These are phyloP conservation scores for Stomatorhinus walkeri DNA, from an alignment of 2,797 vertebrate genomes.

Conservation along the genomic window DNA sequence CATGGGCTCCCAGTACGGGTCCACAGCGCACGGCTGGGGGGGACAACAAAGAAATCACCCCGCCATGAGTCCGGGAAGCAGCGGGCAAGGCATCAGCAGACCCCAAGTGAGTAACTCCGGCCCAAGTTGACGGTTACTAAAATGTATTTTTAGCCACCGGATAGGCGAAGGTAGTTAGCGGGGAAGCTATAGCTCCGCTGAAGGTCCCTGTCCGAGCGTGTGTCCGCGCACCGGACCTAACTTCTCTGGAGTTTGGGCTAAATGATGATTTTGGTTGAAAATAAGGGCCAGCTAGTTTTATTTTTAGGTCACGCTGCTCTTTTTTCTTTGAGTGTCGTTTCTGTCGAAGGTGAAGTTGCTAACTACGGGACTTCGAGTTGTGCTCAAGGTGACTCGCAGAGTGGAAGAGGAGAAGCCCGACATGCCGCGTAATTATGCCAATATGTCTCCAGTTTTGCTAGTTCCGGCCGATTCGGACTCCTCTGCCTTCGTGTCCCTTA, in stretches of 20 bases:
- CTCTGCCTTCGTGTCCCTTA: background rate
- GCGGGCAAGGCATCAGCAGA: slow-evolving; percentile 67
- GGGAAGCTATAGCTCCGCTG: background rate
- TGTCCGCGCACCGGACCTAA: background rate
- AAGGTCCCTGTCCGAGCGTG: background rate
- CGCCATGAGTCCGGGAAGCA: slow-evolving; percentile 74
- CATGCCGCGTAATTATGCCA: background rate
- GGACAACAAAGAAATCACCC: slow-evolving; percentile 80
- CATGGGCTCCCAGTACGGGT: slow-evolving; percentile 73
- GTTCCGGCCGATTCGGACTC: background rate
- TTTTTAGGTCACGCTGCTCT: background rate
- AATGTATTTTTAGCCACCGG: background rate
- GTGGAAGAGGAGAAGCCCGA: background rate
- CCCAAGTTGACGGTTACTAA: background rate
- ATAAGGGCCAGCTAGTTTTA: background rate
- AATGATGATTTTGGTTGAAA: background rate
- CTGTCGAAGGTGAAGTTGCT: slow-evolving; percentile 9
- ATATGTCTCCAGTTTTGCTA: background rate
- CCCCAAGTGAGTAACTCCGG: slow-evolving; percentile 67
- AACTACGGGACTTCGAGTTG: background rate
- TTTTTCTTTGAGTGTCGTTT: background rate
- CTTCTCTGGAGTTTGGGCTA: background rate
- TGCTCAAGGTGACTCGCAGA: slow-evolving; percentile 23
- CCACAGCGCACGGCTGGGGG: slow-evolving; percentile 75
- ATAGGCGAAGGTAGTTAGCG: background rate